These are phyloP conservation scores for Pseudois nayaur DNA, from an alignment of 2,113 vertebrate species.

Conservation along the genomic window DNA sequence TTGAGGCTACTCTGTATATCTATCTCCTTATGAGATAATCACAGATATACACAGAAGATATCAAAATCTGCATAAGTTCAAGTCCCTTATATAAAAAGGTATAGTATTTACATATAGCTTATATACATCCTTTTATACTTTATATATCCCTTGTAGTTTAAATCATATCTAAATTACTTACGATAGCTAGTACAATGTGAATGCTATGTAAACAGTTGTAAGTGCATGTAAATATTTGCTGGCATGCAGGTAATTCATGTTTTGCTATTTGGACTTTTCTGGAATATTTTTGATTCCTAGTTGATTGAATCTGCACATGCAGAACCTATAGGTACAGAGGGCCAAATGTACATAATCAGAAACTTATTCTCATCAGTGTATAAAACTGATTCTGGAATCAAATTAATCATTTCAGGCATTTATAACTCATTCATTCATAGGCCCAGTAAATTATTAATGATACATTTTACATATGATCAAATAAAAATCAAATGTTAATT, in stretches of 20 bases:
- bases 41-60: background rate
- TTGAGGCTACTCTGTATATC: background rate
- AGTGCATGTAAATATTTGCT: background rate
- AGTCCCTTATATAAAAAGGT: background rate
- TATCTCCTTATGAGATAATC: background rate
- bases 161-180: background rate
- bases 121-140: background rate
- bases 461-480: background rate
- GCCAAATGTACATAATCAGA: background rate
- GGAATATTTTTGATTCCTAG: background rate
- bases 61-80: background rate
- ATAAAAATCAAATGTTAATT: background rate
- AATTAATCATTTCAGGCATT: background rate
- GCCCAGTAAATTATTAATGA: background rate
- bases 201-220: background rate
- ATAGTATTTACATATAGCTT: background rate
- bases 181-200: background rate
- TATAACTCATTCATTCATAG: background rate
- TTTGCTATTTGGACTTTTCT: background rate
- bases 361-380: background rate
- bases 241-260: background rate
- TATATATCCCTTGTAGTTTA: background rate
- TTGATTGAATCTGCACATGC: background rate
- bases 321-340: background rate
- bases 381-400: conserved; percentile 11